Base-by-base conservation (phyloP, 2,888 invertebrate species). In the Rhorus exstirpatorius region DNA sequence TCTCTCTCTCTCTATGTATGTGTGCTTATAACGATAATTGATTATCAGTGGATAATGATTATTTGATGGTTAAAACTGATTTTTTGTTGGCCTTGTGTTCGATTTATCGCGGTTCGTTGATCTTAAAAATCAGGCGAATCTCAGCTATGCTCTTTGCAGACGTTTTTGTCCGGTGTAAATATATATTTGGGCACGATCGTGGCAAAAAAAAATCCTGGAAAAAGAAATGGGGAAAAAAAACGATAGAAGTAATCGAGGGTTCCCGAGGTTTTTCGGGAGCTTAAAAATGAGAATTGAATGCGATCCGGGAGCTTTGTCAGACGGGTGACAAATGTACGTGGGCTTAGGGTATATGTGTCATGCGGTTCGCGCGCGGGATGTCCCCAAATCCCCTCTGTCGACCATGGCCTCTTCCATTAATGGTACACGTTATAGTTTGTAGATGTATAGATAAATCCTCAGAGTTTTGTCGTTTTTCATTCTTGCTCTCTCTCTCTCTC, bases 261-360 rank as follows among this genome's bases (percentile, higher is more conserved):
- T 79, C 24, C 61, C 41, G 55, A 55, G 46, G 53, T 72, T 79
- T 72, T 81, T 71, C 74, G 68, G 68, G 61, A 68, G 72, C 68
- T 82, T 77, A 82, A 82, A 82, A 74, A 78, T 79, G 72, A 68
- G 81, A 78, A 82, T 79, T 82, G 79, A 79, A 79, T 79, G 78
- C 72, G 79, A 79, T 70, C 67, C 67, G 65, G 74, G 74, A 67
- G 81, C 79, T 82, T 82, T 82, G 81, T 82, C 79, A 74, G 63
- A 55, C 67, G 74, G 55, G 77, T 82, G 81, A 82, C 78, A 79
- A 82, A 82, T 82, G 74, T 78, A 68, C 72, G 68, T 68, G 74
- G 55, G 74, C 79, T 79, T 60, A 61, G 49, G 65, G 46, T 65
- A 38, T 79, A 65, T 44, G 65, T 75, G 74, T 67, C 61, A 44